These are phyloP conservation scores for Drosophila formosana DNA, from an alignment of 2,888 invertebrate genomes.

Conservation along the genomic window DNA sequence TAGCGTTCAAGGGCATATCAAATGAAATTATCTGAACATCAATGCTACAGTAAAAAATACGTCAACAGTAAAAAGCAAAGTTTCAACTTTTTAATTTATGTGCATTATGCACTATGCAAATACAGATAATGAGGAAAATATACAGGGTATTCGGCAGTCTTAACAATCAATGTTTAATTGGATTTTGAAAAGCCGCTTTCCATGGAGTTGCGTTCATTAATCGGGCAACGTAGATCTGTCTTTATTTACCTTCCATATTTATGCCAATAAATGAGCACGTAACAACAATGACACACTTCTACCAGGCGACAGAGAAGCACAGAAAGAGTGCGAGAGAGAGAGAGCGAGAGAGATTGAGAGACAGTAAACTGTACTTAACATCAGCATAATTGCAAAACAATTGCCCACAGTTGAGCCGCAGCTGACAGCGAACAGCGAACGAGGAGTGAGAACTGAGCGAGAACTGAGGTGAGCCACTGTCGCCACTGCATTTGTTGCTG, in stretches of 20 bases:
- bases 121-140: background rate
- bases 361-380: conserved; percentile 47
- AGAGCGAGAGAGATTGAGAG: conserved; percentile 6
- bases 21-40: too few species aligned
- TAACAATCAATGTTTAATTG: background rate
- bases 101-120: too few species aligned
- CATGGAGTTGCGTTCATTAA: conserved; percentile 58
- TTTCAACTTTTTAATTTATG: too few species aligned
- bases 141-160: conserved; percentile 24
- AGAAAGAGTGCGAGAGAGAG: conserved; percentile 3
- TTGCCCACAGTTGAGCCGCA: conserved; percentile 45
- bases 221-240: conserved; percentile 70
- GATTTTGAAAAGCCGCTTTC: conserved; percentile 55
- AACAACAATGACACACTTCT: conserved; percentile 67
- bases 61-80: too few species aligned
- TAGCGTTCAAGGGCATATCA: too few species aligned
- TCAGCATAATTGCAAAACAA: conserved; percentile 72
- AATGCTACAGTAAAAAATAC: too few species aligned
- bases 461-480: conserved; percentile 18
- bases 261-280: conserved; percentile 77
- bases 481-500: conserved; percentile 23
- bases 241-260: conserved; percentile 65
- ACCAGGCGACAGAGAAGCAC: conserved; percentile 8
- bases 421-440: background rate
- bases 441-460: conserved; percentile 1